These are phyloP conservation scores for Cheilinus undulatus DNA, from an alignment of 2,113 vertebrate genomes.

Conservation along the genomic window DNA sequence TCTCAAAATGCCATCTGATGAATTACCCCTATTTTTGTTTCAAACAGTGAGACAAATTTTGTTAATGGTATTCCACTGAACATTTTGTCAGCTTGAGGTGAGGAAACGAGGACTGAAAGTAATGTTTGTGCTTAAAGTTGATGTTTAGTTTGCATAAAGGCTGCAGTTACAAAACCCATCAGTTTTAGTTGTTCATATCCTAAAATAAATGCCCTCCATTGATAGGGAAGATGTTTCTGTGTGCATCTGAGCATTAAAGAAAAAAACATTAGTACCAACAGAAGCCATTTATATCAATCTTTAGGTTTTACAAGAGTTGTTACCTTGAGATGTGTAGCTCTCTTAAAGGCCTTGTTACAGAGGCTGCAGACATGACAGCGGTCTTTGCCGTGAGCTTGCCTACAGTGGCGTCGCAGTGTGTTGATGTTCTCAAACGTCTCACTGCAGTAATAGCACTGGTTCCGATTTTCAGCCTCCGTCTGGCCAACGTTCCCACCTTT, in stretches of 20 bases:
- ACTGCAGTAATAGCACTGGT: slow-evolving; percentile 93
- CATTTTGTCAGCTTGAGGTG: background rate
- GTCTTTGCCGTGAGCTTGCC: slow-evolving; percentile 88
- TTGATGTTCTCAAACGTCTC: slow-evolving; percentile 87
- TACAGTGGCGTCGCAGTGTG: slow-evolving; percentile 88
- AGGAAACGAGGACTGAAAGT: background rate
- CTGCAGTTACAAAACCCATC: background rate
- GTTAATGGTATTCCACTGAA: background rate
- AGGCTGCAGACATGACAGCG: slow-evolving; percentile 91
- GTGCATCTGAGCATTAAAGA: no score
- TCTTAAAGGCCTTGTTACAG: slow-evolving; percentile 96
- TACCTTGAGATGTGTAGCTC: slow-evolving; percentile 98
- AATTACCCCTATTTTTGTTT: slow-evolving; percentile 2
- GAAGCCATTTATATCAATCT: no score
- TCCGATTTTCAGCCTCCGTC: slow-evolving; percentile 83
- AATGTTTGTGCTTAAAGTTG: background rate
- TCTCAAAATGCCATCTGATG: slow-evolving; percentile 9
- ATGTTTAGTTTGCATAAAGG: slow-evolving; percentile 8
- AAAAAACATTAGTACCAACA: no score
- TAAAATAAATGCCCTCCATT: background rate
- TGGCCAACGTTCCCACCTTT: slow-evolving; percentile 78
- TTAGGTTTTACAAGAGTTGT: background rate
- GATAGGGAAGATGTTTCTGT: background rate
- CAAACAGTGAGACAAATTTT: background rate
- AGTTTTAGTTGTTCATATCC: background rate